Evolutionary conservation across 2,888 invertebrate genomes (phyloP).

Genomic region (Dicroscelio sp.): DNA sequence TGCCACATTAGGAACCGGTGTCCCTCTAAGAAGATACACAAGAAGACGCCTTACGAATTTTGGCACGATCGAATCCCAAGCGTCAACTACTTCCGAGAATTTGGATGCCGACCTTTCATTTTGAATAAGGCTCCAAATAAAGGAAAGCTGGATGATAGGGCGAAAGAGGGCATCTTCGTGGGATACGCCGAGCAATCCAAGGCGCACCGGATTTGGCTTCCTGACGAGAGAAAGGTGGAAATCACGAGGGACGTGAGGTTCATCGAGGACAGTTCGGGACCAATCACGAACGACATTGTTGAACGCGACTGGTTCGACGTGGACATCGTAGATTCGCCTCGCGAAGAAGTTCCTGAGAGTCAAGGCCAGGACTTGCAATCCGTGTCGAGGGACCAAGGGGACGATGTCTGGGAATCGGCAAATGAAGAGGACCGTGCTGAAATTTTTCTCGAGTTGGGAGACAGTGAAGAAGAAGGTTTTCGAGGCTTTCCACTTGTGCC

Average conservation of each 20-base stretch:
- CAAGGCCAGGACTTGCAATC: not conserved
- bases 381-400: not conserved
- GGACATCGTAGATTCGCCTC: not conserved
- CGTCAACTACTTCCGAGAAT: conserved; percentile 79
- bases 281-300: not conserved
- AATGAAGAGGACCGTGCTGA: not conserved
- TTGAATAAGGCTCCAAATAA: conserved; percentile 39
- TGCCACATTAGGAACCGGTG: conserved; percentile 85
- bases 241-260: not conserved
- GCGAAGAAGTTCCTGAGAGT: not conserved
- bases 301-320: conserved; percentile 11
- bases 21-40: conserved; percentile 68
- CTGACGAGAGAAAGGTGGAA: not conserved
- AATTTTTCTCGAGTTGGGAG: not conserved
- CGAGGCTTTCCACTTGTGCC: not conserved
- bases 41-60: conserved; percentile 77
- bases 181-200: conserved; percentile 75
- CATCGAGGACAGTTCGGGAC: not conserved
- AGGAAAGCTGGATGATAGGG: conserved; percentile 67
- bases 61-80: conserved; percentile 70
- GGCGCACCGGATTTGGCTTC: conserved; percentile 71
- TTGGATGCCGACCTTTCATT: conserved; percentile 78
- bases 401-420: not conserved
- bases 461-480: not conserved
- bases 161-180: conserved; percentile 67